A percentile compares a stretch with the other conserved stretches of the same genome.
These are phyloP conservation scores for Coccyzus lansbergi DNA, from an alignment of 2,797 vertebrate species.

Conservation along the genomic window DNA sequence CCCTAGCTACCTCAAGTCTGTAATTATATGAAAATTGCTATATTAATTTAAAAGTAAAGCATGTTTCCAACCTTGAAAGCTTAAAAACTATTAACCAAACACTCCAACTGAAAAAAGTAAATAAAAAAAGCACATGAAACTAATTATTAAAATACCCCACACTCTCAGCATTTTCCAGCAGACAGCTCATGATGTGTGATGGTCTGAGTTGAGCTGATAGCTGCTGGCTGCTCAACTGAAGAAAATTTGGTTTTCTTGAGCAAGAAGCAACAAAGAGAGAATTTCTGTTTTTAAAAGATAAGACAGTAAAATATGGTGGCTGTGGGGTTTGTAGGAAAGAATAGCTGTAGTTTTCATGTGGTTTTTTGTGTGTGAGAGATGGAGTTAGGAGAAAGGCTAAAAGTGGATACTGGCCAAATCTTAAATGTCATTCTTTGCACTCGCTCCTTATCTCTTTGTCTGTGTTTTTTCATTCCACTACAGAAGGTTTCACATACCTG, in stretches of 20 bases:
- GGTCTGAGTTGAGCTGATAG: constrained; percentile 24
- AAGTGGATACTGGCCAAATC: neutral
- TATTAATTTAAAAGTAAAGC: neutral
- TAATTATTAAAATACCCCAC: neutral
- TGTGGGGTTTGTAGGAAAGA: neutral
- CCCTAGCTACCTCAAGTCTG: neutral
- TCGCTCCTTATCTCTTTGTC: neutral
- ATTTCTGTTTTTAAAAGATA: constrained; percentile 45
- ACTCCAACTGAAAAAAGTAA: neutral
- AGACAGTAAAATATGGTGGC: neutral
- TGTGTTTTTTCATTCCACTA: neutral
- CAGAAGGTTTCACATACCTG: neutral
- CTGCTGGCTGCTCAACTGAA: neutral
- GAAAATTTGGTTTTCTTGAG: constrained; percentile 5
- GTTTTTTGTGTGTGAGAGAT: neutral
- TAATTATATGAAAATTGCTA: neutral
- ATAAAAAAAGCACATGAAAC: neutral
- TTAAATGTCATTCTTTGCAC: neutral
- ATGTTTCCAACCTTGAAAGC: neutral
- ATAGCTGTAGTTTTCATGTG: neutral
- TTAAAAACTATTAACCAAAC: neutral
- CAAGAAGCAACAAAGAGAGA: neutral
- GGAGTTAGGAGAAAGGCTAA: neutral
- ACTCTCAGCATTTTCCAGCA: neutral
- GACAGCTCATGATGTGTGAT: neutral